Percentiles rank a stretch among this genome's conserved stretches.
These are phyloP conservation scores for Calliopsis andreniformis DNA, from an alignment of 1,140 invertebrate species.

Conservation along the genomic window DNA sequence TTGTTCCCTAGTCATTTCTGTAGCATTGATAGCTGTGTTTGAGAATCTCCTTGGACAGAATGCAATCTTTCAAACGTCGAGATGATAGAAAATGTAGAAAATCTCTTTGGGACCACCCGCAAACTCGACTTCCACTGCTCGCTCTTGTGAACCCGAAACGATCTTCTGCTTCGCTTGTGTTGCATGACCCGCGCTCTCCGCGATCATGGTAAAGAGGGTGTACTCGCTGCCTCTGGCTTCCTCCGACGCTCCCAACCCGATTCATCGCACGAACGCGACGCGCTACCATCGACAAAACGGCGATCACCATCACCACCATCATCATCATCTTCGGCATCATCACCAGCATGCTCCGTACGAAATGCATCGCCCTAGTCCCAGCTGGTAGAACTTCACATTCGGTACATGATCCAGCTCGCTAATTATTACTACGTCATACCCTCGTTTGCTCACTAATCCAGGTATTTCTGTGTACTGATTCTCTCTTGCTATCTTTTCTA, in stretches of 20 bases:
- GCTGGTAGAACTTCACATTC: conserved; percentile 73
- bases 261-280: conserved; percentile 78
- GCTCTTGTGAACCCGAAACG: conserved; percentile 54
- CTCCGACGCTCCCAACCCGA: conserved; percentile 77
- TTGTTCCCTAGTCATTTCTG: neutral
- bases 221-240: conserved; percentile 82
- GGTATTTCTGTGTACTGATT: conserved; percentile 65
- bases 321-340: conserved; percentile 68
- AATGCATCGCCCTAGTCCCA: conserved; percentile 78
- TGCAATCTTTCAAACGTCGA: too few relatives aligned
- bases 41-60: too few relatives aligned
- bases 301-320: conserved; percentile 75
- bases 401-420: conserved; percentile 48
- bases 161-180: conserved; percentile 80
- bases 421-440: conserved; percentile 55
- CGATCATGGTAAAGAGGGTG: conserved; percentile 78
- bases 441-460: conserved; percentile 63
- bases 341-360: conserved; percentile 76
- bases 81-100: too few relatives aligned
- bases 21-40: neutral
- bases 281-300: conserved; percentile 77
- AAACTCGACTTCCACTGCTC: conserved; percentile 39
- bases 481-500: conserved; percentile 48
- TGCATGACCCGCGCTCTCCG: conserved; percentile 77
- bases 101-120: neutral